Evolutionary conservation across 2,113 vertebrate species (phyloP), one percentile per base, ranked within the genome.

Genomic region (Atractosteus spatula): DNA sequence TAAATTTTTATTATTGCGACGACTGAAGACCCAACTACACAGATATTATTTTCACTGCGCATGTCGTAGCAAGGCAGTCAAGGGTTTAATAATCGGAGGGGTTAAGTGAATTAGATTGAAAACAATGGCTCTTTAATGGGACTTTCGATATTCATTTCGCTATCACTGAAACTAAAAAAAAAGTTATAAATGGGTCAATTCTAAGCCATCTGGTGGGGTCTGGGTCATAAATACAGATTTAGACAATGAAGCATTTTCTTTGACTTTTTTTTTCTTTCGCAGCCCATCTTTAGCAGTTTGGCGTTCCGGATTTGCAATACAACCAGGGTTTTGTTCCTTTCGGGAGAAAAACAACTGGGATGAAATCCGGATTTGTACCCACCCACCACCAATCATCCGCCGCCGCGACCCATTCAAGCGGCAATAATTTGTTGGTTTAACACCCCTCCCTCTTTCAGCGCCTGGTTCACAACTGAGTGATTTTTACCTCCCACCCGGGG

Each of bases 371-470:
- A 72, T 7, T 66, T 8, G 41, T 62, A 66, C 42, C 55, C 66
- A 45, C 72, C 72, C 65, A 68, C 57, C 42, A 61, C 45, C 66
- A 54, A 51, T 68, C 44, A 16, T 62, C 55, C 5, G 66, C 65
- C 13, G 54, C 51, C 41, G 62, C 55, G 44, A 55, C 51, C 66
- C 55, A 14, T 61, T 6, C 65, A 73, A 16, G 62, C 65, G 62
- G 57, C 42, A 62, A 73, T 73, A 62, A 73, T 68, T 66, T 55
- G 66, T 68, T 73, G 67, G 59, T 44, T 69, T 69, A 8, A 69
- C 55, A 29, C 67, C 72, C 66, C 55, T 68, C 67, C 67, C 47
- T 54, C 43, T 72, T 57, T 45, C 72, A 47, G 43, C 57, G 66
- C 66, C 72, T 73, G 62, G 42, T 62, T 62, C 66, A 17, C 66